phyloP scores from a whole-genome alignment of 2,113 vertebrate species.

The Otolemur garnettii region DNA sequence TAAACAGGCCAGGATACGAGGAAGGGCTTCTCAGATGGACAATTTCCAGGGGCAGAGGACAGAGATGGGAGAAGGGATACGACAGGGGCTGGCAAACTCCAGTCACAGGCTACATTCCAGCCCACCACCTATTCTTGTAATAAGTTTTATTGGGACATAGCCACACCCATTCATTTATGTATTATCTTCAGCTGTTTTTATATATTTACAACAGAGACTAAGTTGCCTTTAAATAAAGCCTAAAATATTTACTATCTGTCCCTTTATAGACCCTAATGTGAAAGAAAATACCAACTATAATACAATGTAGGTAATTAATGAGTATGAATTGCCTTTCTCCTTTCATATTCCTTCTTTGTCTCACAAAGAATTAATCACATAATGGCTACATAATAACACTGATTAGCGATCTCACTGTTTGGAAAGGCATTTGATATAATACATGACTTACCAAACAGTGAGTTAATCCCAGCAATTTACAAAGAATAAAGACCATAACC shows the following conservation, averaged over 20 bases:
- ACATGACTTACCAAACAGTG: slow-evolving; percentile 40
- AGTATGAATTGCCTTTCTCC: neutral
- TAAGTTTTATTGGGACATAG: neutral
- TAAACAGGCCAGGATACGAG: neutral
- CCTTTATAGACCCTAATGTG: neutral
- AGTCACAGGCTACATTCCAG: neutral
- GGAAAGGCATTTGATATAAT: slow-evolving; percentile 21
- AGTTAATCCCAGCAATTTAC: slow-evolving; percentile 9
- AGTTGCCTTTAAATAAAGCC: neutral
- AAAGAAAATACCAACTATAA: neutral
- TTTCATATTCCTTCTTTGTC: slow-evolving; percentile 14
- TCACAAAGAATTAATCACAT: neutral
- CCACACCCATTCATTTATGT: neutral
- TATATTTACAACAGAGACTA: neutral
- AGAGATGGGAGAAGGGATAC: neutral
- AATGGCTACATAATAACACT: slow-evolving; percentile 9
- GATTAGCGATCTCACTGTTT: slow-evolving; percentile 9
- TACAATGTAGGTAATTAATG: neutral
- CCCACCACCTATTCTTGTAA: neutral
- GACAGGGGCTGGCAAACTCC: neutral
- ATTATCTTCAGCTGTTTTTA: neutral
- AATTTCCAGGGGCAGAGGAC: neutral
- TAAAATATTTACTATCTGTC: neutral
- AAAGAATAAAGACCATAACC: neutral
- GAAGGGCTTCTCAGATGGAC: neutral